Evolutionary conservation across 2,113 vertebrate genomes (phyloP).

Genomic region (Pagrus major): DNA sequence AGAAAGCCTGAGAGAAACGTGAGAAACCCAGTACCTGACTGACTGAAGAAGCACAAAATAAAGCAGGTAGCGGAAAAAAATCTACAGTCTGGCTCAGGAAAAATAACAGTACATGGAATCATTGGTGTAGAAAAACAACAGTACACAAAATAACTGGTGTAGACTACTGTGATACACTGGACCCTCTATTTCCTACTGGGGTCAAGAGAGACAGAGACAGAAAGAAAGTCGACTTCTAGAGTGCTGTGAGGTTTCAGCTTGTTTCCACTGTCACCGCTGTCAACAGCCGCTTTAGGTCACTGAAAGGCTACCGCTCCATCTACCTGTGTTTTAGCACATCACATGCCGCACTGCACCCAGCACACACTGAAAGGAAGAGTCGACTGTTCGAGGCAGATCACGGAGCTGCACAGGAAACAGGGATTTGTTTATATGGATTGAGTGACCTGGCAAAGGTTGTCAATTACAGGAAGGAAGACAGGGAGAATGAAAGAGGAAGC

Average conservation of each 20-base stretch:
- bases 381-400: constrained; percentile 15
- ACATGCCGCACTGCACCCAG: constrained; percentile 63
- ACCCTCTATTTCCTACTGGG: constrained; percentile 32
- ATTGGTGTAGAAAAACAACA: constrained; percentile 29
- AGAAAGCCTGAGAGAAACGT: not conserved
- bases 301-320: constrained; percentile 68
- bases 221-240: constrained; percentile 50
- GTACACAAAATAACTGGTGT: constrained; percentile 38
- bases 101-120: constrained; percentile 35
- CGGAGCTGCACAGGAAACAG: constrained; percentile 44
- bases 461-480: constrained; percentile 45
- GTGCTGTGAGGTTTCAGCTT: constrained; percentile 46
- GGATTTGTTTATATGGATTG: constrained; percentile 62
- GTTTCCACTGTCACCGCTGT: constrained; percentile 58
- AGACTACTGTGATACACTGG: constrained; percentile 2
- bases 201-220: constrained; percentile 11
- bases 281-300: constrained; percentile 73
- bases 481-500: not conserved
- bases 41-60: not conserved
- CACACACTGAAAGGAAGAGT: constrained; percentile 31
- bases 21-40: not conserved
- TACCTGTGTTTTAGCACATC: constrained; percentile 78
- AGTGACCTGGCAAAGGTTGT: constrained; percentile 66
- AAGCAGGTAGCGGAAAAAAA: not conserved
- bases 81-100: constrained; percentile 17